Base-by-base conservation (phyloP, 1,140 invertebrate genomes). In the Lucilia sericata region DNA sequence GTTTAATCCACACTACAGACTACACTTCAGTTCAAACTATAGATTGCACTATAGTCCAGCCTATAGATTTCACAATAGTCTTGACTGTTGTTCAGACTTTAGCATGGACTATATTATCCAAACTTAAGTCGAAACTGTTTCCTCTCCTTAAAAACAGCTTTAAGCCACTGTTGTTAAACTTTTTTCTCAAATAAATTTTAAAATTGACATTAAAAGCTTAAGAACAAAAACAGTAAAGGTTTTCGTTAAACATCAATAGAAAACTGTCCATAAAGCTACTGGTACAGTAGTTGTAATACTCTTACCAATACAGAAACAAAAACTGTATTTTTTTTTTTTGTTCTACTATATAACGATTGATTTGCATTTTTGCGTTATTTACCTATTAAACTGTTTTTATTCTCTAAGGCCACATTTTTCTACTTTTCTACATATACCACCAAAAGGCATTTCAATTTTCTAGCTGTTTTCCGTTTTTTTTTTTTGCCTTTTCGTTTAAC, bases 361-460 rank as follows among this genome's bases (percentile, higher is more conserved):
- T 80, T 80, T 80, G 76, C 76, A 49, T 80, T 49, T 80, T 80
- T 80, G 42, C 76, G 76, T 80, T 80, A 80, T 80, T 80, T 80
- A 80, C 76, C 76, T 49, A 80, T 80, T 80, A 80, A 80, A 80
- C 76, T 80, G 76, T 80, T 49, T 80, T 76, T 76, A 49, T 47
- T 9, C 19, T 80, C 2, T 34, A 25, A 51, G 42, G 19, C 76
- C 9, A 51, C n/a, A 70, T 19, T 70, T 80, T 80, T 80, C 12
- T 49, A 9, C 17, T 25, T 25, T 49, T 80, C 7, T 51, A 0
- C 4, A 9, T 42, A n/a, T 78, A n/a, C n/a, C 75, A 36, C 19
- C 65, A 21, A 21, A 21, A 70, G 1, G 21, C 65, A 70, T 70
- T 70, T 21, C 65, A 70, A 25, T 70, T 70, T 70, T 70, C n/a